Evolutionary conservation across 2,888 invertebrate species (phyloP).

Genomic region (Plagiodera versicolora): DNA sequence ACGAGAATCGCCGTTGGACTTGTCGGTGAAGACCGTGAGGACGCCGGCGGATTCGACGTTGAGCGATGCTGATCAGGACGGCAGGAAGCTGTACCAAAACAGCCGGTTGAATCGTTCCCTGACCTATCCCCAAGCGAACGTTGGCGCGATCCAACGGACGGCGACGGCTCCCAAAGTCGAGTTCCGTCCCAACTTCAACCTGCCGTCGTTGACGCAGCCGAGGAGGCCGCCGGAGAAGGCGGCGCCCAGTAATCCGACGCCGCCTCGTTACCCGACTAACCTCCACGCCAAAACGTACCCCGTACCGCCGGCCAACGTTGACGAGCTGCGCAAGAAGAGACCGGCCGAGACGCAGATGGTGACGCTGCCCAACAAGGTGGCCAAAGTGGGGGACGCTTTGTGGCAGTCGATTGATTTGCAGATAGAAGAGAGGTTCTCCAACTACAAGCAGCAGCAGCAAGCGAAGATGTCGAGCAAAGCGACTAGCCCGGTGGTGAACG

Average conservation of each 20-base stretch:
- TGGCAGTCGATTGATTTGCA: conserved; percentile 59
- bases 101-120: conserved; percentile 48
- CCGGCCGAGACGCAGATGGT: conserved; percentile 45
- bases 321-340: conserved; percentile 47
- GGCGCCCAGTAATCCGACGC: conserved; percentile 24
- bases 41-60: conserved; percentile 88
- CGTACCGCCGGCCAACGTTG: neutral
- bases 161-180: conserved; percentile 73
- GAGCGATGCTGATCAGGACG: conserved; percentile 63
- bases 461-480: conserved; percentile 8
- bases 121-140: conserved; percentile 44
- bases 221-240: conserved; percentile 27
- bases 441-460: conserved; percentile 47
- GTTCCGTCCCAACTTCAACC: conserved; percentile 74
- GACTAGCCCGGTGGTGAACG: conserved; percentile 17
- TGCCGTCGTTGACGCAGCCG: conserved; percentile 44
- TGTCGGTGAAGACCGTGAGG: conserved; percentile 86
- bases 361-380: conserved; percentile 54
- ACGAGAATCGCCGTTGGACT: conserved; percentile 79
- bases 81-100: conserved; percentile 37
- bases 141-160: conserved; percentile 45
- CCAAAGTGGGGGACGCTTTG: conserved; percentile 59
- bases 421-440: conserved; percentile 59
- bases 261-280: conserved; percentile 34
- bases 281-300: conserved; percentile 38